Conservation (phyloP, 2,113 vertebrate species). For the Pseudopipra pipra region DNA sequence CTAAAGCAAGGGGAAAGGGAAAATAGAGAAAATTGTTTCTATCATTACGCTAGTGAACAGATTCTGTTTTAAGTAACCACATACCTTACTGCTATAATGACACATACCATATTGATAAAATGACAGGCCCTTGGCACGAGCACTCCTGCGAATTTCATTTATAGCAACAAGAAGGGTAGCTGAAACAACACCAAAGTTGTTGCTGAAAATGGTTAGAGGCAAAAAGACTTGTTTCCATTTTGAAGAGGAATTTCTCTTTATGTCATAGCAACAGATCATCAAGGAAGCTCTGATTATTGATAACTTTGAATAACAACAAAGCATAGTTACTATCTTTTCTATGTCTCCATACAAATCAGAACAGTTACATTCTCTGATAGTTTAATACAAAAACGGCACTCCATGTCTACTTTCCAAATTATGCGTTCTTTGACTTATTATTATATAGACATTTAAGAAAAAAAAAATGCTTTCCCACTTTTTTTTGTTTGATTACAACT, state of each 20-base stretch:
- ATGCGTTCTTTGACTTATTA: neutral
- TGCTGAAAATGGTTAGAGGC: neutral
- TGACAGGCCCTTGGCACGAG: conserved; percentile 81
- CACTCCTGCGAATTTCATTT: conserved; percentile 93
- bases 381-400: neutral
- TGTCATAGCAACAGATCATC: neutral
- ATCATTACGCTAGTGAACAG: neutral
- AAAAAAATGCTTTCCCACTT: neutral
- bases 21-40: neutral
- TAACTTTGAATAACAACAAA: neutral
- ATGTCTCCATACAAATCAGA: neutral
- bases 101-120: conserved; percentile 96
- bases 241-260: neutral
- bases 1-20: neutral
- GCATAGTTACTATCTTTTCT: neutral
- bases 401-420: neutral
- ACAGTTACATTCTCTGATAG: neutral
- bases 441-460: neutral
- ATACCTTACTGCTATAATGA: conserved; percentile 78
- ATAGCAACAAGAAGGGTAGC: conserved; percentile 95
- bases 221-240: neutral
- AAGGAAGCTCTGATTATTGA: neutral
- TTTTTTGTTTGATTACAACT: neutral
- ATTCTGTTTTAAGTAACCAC: conserved; percentile 37
- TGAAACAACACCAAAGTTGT: conserved; percentile 68